These are phyloP conservation scores for Penaeus chinensis DNA, from an alignment of 1,140 invertebrate species.

Conservation along the genomic window DNA sequence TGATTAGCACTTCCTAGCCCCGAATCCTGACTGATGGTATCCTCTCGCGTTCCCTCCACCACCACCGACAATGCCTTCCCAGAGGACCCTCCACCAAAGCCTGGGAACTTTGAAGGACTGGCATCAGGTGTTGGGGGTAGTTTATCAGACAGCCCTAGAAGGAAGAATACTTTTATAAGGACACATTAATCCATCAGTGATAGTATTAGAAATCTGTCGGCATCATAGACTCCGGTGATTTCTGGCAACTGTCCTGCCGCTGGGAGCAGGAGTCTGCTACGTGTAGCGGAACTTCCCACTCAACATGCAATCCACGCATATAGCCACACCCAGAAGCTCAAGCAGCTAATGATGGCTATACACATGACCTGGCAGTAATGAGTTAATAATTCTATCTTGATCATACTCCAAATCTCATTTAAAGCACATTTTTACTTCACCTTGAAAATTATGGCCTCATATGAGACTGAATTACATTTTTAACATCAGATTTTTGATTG, in stretches of 20 bases:
- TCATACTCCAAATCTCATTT: too few relatives aligned
- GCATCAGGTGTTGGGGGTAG: constrained; percentile 47
- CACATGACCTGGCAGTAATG: too few relatives aligned
- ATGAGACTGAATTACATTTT: not conserved
- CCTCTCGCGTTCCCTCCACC: constrained; percentile 24
- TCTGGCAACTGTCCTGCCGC: too few relatives aligned
- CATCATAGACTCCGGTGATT: not conserved
- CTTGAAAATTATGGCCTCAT: too few relatives aligned
- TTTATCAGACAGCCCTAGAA: constrained; percentile 52
- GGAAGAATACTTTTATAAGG: not conserved
- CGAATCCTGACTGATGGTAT: constrained; percentile 30
- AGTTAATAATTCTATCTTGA: too few relatives aligned
- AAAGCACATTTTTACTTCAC: too few relatives aligned
- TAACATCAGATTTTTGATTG: not conserved
- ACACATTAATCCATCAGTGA: not conserved
- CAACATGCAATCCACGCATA: too few relatives aligned
- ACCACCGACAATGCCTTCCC: constrained; percentile 4
- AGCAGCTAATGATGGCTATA: too few relatives aligned
- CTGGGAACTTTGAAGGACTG: constrained; percentile 27
- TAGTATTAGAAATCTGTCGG: not conserved
- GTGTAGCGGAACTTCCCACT: too few relatives aligned
- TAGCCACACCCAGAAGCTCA: too few relatives aligned
- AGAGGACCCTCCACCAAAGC: not conserved
- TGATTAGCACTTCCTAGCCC: constrained; percentile 32
- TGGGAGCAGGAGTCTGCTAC: not conserved